Evolutionary conservation across 2,888 invertebrate species (phyloP).

Genomic region (Octodonta nipae): DNA sequence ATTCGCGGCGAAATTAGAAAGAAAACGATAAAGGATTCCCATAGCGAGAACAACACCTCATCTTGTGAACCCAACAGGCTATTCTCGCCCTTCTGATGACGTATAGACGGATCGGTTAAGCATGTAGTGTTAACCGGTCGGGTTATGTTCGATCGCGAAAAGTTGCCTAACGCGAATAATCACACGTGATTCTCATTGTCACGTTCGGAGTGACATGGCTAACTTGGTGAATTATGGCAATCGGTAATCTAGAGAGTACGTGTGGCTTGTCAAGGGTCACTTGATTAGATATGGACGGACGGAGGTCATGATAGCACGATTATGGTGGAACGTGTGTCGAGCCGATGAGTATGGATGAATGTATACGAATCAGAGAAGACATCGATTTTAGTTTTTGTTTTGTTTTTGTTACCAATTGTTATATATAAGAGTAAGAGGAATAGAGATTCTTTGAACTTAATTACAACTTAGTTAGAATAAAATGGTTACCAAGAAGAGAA

Average conservation of each 20-base stretch:
- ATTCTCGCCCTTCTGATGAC: no score
- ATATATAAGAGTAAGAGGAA: not conserved
- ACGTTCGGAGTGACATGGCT: slow-evolving; percentile 32
- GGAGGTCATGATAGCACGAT: slow-evolving; percentile 28
- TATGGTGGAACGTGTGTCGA: slow-evolving; percentile 23
- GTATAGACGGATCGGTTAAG: no score
- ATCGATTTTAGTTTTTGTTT: no score
- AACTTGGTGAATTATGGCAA: slow-evolving; percentile 29
- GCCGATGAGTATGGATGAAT: no score
- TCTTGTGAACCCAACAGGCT: no score
- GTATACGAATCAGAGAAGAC: no score
- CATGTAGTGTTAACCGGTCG: no score
- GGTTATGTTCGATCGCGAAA: slow-evolving; percentile 6
- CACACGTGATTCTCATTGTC: slow-evolving; percentile 30
- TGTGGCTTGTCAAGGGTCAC: slow-evolving; percentile 33
- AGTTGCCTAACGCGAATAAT: slow-evolving; percentile 21
- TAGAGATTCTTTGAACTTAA: slow-evolving; percentile 1
- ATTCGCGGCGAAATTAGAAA: slow-evolving; percentile 7
- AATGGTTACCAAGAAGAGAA: no score
- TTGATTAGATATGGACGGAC: slow-evolving; percentile 30
- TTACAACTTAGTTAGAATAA: not conserved
- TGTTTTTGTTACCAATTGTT: not conserved
- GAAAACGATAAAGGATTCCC: slow-evolving; percentile 4
- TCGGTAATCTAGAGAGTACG: slow-evolving; percentile 27
- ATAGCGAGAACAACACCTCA: not conserved